Evolutionary conservation across 2,888 invertebrate species (phyloP), one percentile per base, ranked within the genome.

Genomic region (Alentia gelatinosa): DNA sequence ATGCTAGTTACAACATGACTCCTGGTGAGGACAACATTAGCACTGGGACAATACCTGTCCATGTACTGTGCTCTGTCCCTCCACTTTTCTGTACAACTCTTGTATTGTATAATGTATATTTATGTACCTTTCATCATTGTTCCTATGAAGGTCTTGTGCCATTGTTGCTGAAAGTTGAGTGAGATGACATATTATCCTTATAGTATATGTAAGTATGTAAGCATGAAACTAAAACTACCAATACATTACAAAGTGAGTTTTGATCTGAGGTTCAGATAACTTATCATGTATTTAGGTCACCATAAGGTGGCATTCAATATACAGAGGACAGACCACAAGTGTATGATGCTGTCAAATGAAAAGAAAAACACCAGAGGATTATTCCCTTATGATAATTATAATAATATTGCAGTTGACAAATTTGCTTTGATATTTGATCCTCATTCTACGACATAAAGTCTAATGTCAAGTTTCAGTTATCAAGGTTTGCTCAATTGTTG

Each of bases 141-240:
- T 79, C 79, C 79, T 79, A 79, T 37, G 37, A 79, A 79, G 86
- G 86, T 86, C 86, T 50, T 42, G 86, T 86, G 47, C 86, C 86
- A 86, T 86, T 86, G 86, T 86, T 86, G 86, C 86, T 86, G 86
- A 47, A 47, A 42, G 86, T 86, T 50, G 86, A 86, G 86, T 86
- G 86, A n/a, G 23, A 86, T 86, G 86, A 86, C 30, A 86, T 47
- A 47, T 9, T 86, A 86, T 26, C 30, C 26, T 1, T 40, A 86
- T 47, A 79, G 33, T 74, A 74, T 79, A 86, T 86, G 86, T 86
- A 86, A 86, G 86, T 86, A 86, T 86, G 86, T 79, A 37, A 15
- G 79, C 19, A 7, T 79, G 37, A 39, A 74, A 39, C 79, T 37
- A 39, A 79, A 19, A 12, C 35, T 68, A 68, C n/a, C 74, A 74